Base-by-base conservation (phyloP, 1,140 invertebrate species). In the Contarinia nasturtii region DNA sequence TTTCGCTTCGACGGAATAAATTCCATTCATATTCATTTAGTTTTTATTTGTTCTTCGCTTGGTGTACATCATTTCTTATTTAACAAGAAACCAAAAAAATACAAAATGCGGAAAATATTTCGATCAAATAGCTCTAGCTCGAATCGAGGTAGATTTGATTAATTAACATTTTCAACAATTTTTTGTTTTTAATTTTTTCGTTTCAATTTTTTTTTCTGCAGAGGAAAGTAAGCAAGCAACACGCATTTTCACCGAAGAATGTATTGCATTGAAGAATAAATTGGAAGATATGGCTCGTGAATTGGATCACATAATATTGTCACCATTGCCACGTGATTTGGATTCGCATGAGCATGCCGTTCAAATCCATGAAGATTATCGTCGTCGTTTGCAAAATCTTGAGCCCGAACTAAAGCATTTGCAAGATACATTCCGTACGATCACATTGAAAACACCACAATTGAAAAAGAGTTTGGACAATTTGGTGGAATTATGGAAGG, bases 391-490 rank as follows among this genome's bases (percentile, higher is more conserved):
- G 1, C 72, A 77, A 51, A 67, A 72, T 18, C 67, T 90, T 12
- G 82, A 85, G 40, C 72, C 75, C 0, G 82, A 91, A 54, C 74
- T 97, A 2, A 82, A 90, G 54, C 73, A 79, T 51, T 72, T 86
- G 2, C 86, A 90, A 64, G 73, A 78, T 49, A 86, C 82, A 2
- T 90, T 87, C 70, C 76, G 80, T 52, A 75, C 74, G 34, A 81
- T 90, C 43, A 80, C 82, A 0, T 62, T 82, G 33, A 93, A 93
- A 66, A 92, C 88, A 1, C 86, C 87, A 0, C 80, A 82, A 33
- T 79, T 93, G 62, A 89, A 94, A 63, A 82, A 86, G 60, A 86
- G 81, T 55, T 71, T 90, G 47, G 87, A 94, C 58, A 80, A 80
- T 50, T 73, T 94, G 1, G 77, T 85, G 56, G 80, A 82, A 53